Conservation (phyloP, 1,140 invertebrate species). For the Hycleus phaleratus region DNA sequence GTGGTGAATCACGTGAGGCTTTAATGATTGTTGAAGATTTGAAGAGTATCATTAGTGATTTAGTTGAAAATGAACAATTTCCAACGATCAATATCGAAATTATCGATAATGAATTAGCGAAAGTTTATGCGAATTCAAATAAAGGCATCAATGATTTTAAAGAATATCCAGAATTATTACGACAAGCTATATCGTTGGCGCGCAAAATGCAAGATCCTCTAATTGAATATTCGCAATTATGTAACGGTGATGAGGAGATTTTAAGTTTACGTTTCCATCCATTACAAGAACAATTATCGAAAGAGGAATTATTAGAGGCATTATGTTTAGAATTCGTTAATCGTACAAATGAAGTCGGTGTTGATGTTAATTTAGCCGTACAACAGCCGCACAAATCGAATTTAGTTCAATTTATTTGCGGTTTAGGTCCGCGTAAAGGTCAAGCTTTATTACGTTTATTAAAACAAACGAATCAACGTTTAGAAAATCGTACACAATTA, state of each 20-base stretch:
- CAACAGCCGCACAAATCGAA: conserved; percentile 79
- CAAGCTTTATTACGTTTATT: conserved; percentile 81
- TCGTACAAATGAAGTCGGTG: conserved; percentile 95
- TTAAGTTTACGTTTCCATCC: conserved; percentile 88
- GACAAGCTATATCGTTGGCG: conserved; percentile 88
- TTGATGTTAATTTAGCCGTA: conserved; percentile 92
- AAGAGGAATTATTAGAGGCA: conserved; percentile 79
- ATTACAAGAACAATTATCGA: conserved; percentile 72
- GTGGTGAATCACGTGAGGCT: conserved; percentile 85
- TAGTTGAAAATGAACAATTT: conserved; percentile 82
- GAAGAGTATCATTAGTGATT: conserved; percentile 61
- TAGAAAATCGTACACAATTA: conserved; percentile 92
- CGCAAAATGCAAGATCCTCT: conserved; percentile 91
- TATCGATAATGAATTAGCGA: conserved; percentile 85
- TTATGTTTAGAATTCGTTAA: conserved; percentile 89
- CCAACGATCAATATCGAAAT: conserved; percentile 84
- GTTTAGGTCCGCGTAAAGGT: conserved; percentile 91
- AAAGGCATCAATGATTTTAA: conserved; percentile 80
- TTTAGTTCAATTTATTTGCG: conserved; percentile 96
- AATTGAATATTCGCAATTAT: conserved; percentile 92
- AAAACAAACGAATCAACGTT: conserved; percentile 86
- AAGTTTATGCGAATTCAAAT: conserved; percentile 85
- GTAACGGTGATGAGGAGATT: conserved; percentile 92
- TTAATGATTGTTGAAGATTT: conserved; percentile 81
- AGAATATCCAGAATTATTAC: conserved; percentile 80